phyloP scores from a whole-genome alignment of 1,140 invertebrate genomes.

The Lanistes nyassanus region DNA sequence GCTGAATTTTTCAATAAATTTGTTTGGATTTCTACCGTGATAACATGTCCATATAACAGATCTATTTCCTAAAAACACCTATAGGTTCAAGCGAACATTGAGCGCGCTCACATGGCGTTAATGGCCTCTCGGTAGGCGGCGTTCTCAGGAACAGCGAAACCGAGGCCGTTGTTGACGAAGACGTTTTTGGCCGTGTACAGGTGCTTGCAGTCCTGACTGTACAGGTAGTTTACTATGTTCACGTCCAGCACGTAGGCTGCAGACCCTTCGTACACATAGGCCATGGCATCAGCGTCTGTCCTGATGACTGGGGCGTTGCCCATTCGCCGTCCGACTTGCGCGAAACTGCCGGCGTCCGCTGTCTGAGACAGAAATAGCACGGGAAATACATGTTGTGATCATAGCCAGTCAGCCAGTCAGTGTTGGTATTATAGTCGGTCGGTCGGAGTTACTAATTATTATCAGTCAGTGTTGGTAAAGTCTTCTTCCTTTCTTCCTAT shows the following conservation, averaged over 20 bases:
- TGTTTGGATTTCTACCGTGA: no score
- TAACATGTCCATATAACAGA: no score
- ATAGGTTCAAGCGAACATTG: no score
- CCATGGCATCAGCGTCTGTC: slow-evolving; percentile 31
- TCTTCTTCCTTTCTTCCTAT: no score
- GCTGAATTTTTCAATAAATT: no score
- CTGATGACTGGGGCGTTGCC: slow-evolving; percentile 21
- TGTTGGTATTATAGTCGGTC: no score
- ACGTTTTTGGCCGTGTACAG: slow-evolving; percentile 40
- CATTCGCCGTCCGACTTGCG: slow-evolving; percentile 43
- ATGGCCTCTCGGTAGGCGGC: slow-evolving; percentile 39
- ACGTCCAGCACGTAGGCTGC: slow-evolving; percentile 12
- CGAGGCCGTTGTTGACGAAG: slow-evolving; percentile 47
- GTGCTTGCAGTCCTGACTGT: slow-evolving; percentile 38
- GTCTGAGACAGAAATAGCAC: slow-evolving; percentile 26
- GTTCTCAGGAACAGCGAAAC: slow-evolving; percentile 47
- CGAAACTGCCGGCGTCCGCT: slow-evolving; percentile 37
- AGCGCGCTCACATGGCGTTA: slow-evolving; percentile 40
- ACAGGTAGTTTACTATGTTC: slow-evolving; percentile 39
- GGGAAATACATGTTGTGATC: background rate
- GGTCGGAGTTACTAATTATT: no score
- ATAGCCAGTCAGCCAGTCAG: background rate
- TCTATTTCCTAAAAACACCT: no score
- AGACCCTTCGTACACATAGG: background rate
- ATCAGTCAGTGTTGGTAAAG: no score